These are phyloP conservation scores for Cherax quadricarinatus DNA, from an alignment of 1,140 invertebrate genomes.

Conservation along the genomic window DNA sequence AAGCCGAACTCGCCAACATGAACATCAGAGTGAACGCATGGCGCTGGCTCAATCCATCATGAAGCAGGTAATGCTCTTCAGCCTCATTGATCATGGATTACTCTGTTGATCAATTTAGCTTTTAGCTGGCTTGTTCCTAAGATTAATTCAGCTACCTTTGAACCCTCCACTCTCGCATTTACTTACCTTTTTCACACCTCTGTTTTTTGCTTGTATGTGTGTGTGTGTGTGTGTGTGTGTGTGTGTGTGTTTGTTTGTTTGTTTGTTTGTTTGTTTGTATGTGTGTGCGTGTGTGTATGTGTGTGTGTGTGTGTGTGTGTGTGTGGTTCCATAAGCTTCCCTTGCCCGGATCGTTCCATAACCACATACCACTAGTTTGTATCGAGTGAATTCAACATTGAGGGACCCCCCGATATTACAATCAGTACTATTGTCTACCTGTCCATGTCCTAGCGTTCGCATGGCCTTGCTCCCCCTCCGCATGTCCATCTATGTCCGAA, in stretches of 20 bases:
- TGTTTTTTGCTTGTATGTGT: not conserved
- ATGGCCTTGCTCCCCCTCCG: not conserved
- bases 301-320: conserved; percentile 30
- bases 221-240: too few relatives aligned
- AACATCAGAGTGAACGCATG: conserved; percentile 21
- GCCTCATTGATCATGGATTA: conserved; percentile 30
- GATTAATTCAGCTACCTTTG: not conserved
- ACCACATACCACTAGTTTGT: conserved; percentile 51
- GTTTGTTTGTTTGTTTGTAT: conserved; percentile 4
- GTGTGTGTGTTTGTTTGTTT: conserved; percentile 33
- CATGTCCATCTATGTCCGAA: conserved; percentile 55
- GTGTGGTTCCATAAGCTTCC: conserved; percentile 5
- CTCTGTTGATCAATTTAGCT: conserved; percentile 35
- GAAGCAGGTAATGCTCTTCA: conserved; percentile 37
- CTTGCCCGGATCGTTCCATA: conserved; percentile 16
- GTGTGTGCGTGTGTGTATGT: conserved; percentile 43
- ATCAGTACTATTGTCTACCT: conserved; percentile 53
- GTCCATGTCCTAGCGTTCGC: conserved; percentile 37
- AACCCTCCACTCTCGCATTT: not conserved
- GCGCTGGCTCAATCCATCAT: conserved; percentile 16
- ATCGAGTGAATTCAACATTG: conserved; percentile 55
- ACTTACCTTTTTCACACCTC: conserved; percentile 6
- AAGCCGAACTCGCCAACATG: not conserved
- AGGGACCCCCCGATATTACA: conserved; percentile 50
- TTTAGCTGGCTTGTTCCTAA: conserved; percentile 29